Base-by-base conservation (phyloP, 2,113 vertebrate species). In the Solea senegalensis region DNA sequence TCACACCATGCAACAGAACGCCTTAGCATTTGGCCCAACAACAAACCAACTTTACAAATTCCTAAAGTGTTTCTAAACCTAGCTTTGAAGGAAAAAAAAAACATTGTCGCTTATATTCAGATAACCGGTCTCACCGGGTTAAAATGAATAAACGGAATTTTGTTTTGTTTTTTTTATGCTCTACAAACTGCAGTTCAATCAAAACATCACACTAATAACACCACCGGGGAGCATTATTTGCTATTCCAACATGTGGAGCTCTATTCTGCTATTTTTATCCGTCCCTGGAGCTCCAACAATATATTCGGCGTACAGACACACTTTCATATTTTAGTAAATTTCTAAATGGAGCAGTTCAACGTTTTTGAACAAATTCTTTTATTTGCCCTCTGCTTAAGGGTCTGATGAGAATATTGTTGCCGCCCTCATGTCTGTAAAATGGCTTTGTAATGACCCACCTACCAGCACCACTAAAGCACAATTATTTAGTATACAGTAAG, bases 171-270 rank as follows among this genome's bases (percentile, higher is more conserved):
- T 34, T 63, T 76, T 72, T 39, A 58, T 63, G 41, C 52, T 48
- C 57, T 66, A 62, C 13, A 57, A 67, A 68, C 49, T 26, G 46
- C 34, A 34, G 34, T 34, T 34, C 3, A 6, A 34, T 3, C 34
- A 3, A 67, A 48, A 48, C 1, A 66, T 69, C 55, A 43, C 27
- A 15, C 14, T 65, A 52, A 56, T 55, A 67, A 39, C 57, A 52
- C 52, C 46, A 53, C n/a, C 0, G 0, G 34, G 46, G 59, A 63
- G 45, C 26, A 62, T 73, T 11, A 52, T 13, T 46, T 28, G 41
- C 39, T 14, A 48, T 12, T 7, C 12, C 43, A 14, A 28, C 34
- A 6, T 34, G 34, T 34, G 34, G 34, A 34, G 34, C 5, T 34
- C 34, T 34, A 34, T 34, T 34, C 5, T 34, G 34, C 34, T 34